Conservation (phyloP, 2,113 vertebrate species). For the Python bivittatus region DNA sequence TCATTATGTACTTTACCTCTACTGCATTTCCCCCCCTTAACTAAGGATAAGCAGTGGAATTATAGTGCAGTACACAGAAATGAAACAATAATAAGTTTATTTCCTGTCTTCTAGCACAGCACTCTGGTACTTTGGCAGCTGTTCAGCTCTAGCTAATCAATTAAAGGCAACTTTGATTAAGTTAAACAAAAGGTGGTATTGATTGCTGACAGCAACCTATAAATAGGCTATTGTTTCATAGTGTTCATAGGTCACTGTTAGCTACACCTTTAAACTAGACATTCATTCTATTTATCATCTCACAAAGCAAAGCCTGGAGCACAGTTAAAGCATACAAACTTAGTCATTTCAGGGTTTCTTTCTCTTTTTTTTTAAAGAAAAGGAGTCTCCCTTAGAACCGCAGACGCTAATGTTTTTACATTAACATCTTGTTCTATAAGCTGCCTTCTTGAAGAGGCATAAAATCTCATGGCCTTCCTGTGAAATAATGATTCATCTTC, state of each 20-base stretch:
- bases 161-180: constrained; percentile 73
- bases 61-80: constrained; percentile 49
- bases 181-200: constrained; percentile 72
- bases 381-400: background rate
- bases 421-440: constrained; percentile 42
- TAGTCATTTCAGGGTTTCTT: background rate
- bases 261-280: constrained; percentile 58
- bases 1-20: constrained; percentile 41
- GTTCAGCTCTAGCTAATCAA: constrained; percentile 69
- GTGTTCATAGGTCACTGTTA: constrained; percentile 64
- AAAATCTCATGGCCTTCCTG: constrained; percentile 45
- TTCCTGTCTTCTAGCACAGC: constrained; percentile 33
- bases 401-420: constrained; percentile 25
- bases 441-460: constrained; percentile 31
- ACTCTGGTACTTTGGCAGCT: constrained; percentile 62
- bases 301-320: constrained; percentile 37
- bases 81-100: constrained; percentile 55
- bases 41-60: constrained; percentile 56
- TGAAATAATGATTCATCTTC: constrained; percentile 62
- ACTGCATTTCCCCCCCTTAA: constrained; percentile 41
- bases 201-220: constrained; percentile 66
- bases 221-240: constrained; percentile 62
- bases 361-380: background rate
- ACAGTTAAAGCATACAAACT: constrained; percentile 23
- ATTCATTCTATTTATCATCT: constrained; percentile 42